Evolutionary conservation across 2,113 vertebrate species (phyloP), one percentile per base, ranked within the genome.

Genomic region (Serinus canaria): DNA sequence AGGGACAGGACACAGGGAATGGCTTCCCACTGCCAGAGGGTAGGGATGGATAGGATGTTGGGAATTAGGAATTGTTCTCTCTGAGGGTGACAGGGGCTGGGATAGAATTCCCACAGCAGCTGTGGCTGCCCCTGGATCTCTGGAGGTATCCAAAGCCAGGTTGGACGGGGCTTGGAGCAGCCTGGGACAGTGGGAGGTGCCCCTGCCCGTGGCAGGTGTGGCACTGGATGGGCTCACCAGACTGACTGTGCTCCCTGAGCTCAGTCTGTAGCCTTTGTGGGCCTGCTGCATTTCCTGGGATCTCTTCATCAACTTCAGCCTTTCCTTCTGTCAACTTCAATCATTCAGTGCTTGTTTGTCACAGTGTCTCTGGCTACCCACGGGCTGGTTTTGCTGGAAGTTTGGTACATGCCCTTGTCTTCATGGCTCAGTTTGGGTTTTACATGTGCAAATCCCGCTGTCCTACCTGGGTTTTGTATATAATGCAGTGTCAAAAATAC

Each of bases 21-120:
- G 49, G 58, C 41, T 72, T 4, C 75, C 75, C 35, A 56, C 0
- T 88, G 67, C 35, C 49, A 30, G 3, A 56, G 43, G 41, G 14
- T 17, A 56, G 69, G 7, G 10, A 0, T n/a, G 4, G 77, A 1
- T 59, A 15, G 86, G 33, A 39, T 4, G 0, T 1, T 9, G 59
- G 37, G 27, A 8, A 41, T 41, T 6, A 52, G 52, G 14, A 15
- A 16, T 58, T 50, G 3, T 19, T 35, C 11, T 9, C 31, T 66
- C 10, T 0, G 0, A 49, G 43, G 66, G 43, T 33, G 41, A 25
- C 24, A 39, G 16, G 35, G 24, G 24, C 59, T 13, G 35, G 59
- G 24, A 13, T 39, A 3, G 35, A 60, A 9, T 62, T 62, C 43
- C 22, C 43, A 50, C 50, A 58, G 31, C 2, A 66, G 39, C 69